These are phyloP conservation scores for Cecropterus lyciades DNA, from an alignment of 1,140 invertebrate genomes.

Conservation along the genomic window DNA sequence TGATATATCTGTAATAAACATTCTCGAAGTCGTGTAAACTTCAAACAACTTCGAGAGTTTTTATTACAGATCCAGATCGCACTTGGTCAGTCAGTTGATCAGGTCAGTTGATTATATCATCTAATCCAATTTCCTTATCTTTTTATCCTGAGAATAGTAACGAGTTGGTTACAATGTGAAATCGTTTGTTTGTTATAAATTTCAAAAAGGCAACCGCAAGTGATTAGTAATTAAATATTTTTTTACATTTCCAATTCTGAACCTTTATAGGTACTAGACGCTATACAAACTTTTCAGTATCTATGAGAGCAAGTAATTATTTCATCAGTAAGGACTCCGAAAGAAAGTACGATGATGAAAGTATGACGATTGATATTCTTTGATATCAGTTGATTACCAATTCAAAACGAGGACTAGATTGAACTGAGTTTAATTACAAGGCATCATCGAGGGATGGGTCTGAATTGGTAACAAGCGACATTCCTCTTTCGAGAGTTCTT, in stretches of 20 bases:
- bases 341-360: too few relatives aligned
- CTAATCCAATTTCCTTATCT: too few relatives aligned
- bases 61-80: too few relatives aligned
- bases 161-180: too few relatives aligned
- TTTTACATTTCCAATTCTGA: background rate
- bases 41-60: too few relatives aligned
- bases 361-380: conserved; percentile 52
- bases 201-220: too few relatives aligned
- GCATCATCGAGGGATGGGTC: conserved; percentile 28
- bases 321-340: conserved; percentile 18
- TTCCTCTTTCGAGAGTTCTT: conserved; percentile 33
- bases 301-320: conserved; percentile 19
- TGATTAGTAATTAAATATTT: background rate
- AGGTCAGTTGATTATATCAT: too few relatives aligned
- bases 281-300: conserved; percentile 1
- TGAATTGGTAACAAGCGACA: conserved; percentile 32
- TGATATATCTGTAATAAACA: too few relatives aligned
- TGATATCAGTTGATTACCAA: conserved; percentile 79
- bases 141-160: too few relatives aligned
- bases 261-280: conserved; percentile 2
- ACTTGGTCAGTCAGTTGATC: too few relatives aligned
- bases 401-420: conserved; percentile 67
- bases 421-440: conserved; percentile 75
- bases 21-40: too few relatives aligned
- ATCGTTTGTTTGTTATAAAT: too few relatives aligned